phyloP scores from a whole-genome alignment of 1,140 invertebrate genomes.

The Megathymus violae region DNA sequence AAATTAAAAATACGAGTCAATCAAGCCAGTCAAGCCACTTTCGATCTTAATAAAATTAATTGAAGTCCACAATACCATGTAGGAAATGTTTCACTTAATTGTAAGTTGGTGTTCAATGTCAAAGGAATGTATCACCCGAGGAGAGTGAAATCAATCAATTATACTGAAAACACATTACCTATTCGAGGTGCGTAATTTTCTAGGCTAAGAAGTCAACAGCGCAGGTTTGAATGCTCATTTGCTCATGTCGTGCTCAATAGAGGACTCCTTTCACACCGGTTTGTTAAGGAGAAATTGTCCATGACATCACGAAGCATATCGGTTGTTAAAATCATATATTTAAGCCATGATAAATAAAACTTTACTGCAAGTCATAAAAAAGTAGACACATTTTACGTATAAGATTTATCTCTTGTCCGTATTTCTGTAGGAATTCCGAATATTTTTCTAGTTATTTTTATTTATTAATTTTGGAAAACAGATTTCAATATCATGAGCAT shows the following conservation, averaged over 20 bases:
- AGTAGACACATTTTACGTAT: too few relatives aligned
- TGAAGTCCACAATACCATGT: background rate
- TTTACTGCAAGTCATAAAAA: background rate
- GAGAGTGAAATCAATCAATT: constrained; percentile 41
- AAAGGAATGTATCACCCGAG: constrained; percentile 23
- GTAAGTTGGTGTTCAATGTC: constrained; percentile 7
- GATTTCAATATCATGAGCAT: too few relatives aligned
- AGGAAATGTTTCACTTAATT: background rate
- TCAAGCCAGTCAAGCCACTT: constrained; percentile 23
- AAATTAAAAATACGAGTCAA: constrained; percentile 7
- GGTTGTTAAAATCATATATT: constrained; percentile 13
- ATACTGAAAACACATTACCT: constrained; percentile 32
- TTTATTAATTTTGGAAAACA: too few relatives aligned
- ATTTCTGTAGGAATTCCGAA: too few relatives aligned
- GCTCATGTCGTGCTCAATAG: constrained; percentile 18
- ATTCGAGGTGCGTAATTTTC: constrained; percentile 38
- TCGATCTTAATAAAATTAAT: constrained; percentile 22
- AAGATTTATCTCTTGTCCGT: too few relatives aligned
- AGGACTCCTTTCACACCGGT: constrained; percentile 44
- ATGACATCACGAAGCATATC: constrained; percentile 28
- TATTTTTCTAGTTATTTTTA: too few relatives aligned
- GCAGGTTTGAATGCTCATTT: constrained; percentile 35
- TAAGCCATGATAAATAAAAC: constrained; percentile 5
- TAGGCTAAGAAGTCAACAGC: constrained; percentile 33
- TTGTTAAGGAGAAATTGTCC: constrained; percentile 39